A percentile compares a stretch with the other conserved stretches of the same genome.
Evolutionary conservation across 2,797 vertebrate species (phyloP).

Genomic region (Danionella dracula): DNA sequence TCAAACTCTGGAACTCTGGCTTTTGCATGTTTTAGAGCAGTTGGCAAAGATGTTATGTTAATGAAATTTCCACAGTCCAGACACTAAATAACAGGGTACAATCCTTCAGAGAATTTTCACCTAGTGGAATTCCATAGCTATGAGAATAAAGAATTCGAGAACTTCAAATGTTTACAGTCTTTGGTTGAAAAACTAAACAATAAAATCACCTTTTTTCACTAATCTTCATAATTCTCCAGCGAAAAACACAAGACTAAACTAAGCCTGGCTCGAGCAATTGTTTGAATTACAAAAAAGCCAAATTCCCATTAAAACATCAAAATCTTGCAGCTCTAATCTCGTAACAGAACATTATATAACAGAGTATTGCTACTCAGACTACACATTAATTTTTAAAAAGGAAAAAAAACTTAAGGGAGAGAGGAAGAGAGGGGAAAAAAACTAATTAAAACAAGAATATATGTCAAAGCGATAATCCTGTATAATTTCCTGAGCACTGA

Average conservation of each 20-base stretch:
- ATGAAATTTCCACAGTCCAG: neutral
- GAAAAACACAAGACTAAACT: slow-evolving; percentile 25
- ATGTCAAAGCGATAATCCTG: too few species aligned
- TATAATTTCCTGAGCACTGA: neutral
- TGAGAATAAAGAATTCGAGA: neutral
- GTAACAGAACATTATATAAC: slow-evolving; percentile 1
- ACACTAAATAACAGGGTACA: neutral
- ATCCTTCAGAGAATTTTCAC: neutral
- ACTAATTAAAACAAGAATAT: too few species aligned
- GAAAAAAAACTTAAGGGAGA: neutral
- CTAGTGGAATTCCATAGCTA: neutral
- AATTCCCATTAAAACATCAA: neutral
- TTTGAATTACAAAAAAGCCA: slow-evolving; percentile 17
- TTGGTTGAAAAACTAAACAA: neutral
- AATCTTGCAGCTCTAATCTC: slow-evolving; percentile 8
- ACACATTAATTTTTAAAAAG: neutral
- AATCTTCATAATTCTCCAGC: slow-evolving; percentile 6
- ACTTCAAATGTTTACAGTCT: neutral
- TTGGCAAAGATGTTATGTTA: too few species aligned
- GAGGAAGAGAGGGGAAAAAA: neutral
- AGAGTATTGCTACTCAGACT: neutral
- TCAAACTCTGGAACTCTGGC: too few species aligned
- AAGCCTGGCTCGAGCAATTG: slow-evolving; percentile 3
- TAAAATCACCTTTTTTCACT: slow-evolving; percentile 1
- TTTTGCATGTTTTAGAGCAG: too few species aligned